phyloP scores from a whole-genome alignment of 2,888 invertebrate species.

The Chrysotoxum bicinctum region DNA sequence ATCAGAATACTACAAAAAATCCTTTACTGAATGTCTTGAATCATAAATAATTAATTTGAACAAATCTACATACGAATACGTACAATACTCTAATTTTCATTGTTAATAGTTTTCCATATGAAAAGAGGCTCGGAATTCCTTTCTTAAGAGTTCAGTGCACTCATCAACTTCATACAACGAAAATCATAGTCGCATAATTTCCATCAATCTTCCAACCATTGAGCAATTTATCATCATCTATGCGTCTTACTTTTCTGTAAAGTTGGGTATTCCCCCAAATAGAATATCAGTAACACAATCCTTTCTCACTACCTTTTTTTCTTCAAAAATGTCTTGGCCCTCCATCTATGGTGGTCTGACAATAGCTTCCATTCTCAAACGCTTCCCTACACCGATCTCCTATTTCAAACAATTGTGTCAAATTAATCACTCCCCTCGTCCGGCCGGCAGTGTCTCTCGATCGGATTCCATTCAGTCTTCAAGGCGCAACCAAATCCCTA shows the following conservation, averaged over 20 bases:
- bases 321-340: background rate
- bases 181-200: slow-evolving; percentile 18
- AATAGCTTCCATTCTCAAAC: slow-evolving; percentile 54
- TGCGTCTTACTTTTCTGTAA: slow-evolving; percentile 13
- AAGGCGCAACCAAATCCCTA: slow-evolving; percentile 12
- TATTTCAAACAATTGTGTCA: slow-evolving; percentile 65
- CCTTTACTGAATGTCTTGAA: background rate
- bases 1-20: no score
- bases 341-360: slow-evolving; percentile 57
- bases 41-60: background rate
- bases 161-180: background rate
- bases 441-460: slow-evolving; percentile 16
- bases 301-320: slow-evolving; percentile 27
- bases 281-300: slow-evolving; percentile 67
- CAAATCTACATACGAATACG: background rate
- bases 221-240: slow-evolving; percentile 56
- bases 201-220: slow-evolving; percentile 19
- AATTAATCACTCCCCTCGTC: slow-evolving; percentile 62
- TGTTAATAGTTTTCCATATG: slow-evolving; percentile 5
- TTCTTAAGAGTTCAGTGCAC: slow-evolving; percentile 26
- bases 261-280: slow-evolving; percentile 38
- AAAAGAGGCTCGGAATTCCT: background rate
- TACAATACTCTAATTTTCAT: slow-evolving; percentile 10
- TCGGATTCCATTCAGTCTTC: slow-evolving; percentile 4
- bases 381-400: slow-evolving; percentile 32